Base-by-base conservation (phyloP, 2,797 vertebrate species). In the Otus scops region DNA sequence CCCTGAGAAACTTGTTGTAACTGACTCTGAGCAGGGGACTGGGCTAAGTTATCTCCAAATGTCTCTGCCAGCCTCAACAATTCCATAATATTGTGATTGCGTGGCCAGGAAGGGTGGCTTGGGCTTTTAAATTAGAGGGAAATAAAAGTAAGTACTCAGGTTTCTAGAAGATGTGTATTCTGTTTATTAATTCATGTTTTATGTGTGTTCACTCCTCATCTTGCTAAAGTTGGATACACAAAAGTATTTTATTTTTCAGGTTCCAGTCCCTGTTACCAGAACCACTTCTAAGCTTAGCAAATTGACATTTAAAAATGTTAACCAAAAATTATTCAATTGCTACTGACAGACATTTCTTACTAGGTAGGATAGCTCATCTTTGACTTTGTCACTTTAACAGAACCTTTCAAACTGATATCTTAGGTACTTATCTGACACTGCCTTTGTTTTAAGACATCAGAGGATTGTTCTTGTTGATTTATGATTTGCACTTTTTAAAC, bases 351-450 rank as follows among this genome's bases (percentile, higher is more conserved):
- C 41, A 1, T 45, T 63, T 67, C 4, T 23, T 65, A 4, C 47
- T 69, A 21, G 3, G 8, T 5, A 38, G 11, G 24, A n/a, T 23
- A 48, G 7, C 4, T 77, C 45, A 38, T 13, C 11, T 68, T n/a
- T n/a, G 28, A 26, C 10, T 54, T 88, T 73, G 6, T n/a, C 30
- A 8, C 10, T 68, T 67, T 4, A 59, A 5, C 13, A 86, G 22
- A 63, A 54, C 9, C 1, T 79, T 80, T 69, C 30, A 16, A 56
- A 57, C 8, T 36, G 59, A 7, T 50, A 38, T 27, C 34, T 51
- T 30, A n/a, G 45, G 18, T 20, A 4, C 10, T 64, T 9, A 0
- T 10, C 48, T 43, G 30, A 48, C 5, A 2, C 7, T 30, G 8
- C 7, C 16, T 82, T 73, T 69, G 2, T 26, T 59, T 45, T 38